Evolutionary conservation across 2,113 vertebrate species (phyloP), one percentile per base, ranked within the genome.

Genomic region (Oplegnathus fasciatus): DNA sequence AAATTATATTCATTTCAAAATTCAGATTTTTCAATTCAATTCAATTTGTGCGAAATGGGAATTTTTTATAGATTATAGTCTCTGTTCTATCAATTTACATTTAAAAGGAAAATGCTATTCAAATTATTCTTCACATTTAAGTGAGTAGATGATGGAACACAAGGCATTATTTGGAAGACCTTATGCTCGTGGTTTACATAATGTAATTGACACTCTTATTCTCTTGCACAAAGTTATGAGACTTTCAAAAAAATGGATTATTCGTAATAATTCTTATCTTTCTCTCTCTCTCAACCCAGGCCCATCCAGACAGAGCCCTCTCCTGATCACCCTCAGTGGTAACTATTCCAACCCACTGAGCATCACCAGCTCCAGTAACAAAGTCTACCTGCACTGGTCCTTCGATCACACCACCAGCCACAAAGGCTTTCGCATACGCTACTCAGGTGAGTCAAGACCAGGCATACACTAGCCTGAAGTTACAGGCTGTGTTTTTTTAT

Each of bases 381-480:
- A 94, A 71, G 98, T 98, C 61, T 99, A 97, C 86, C 96, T 99
- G 73, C 98, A 98, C 82, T 99, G 98, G 98, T 98, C 98, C 11
- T 99, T 99, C 2, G 98, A 99, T 85, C 97, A 99, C 0, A 97
- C 97, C 14, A 97, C 98, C 91, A 99, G 96, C 87, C 97, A 98
- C 88, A 99, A 99, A 93, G 98, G 98, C 50, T 99, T 99, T 92
- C 97, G 97, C 86, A 99, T 99, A 69, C 97, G 97, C 44, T 99
- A 99, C 91, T 97, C 96, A 1, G 98, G 98, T 99, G 62, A 96
- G 97, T 61, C 18, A 60, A 26, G 10, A 75, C n/a, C 14, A 44
- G 28, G 1, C 15, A 28, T 30, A 24, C 3, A 28, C 1, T 3
- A 1, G 18, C 15, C 34, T 28, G 0, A 44, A 17, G n/a, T 34